Evolutionary conservation across 2,888 invertebrate species (phyloP).

Genomic region (Seladonia tumulorum): DNA sequence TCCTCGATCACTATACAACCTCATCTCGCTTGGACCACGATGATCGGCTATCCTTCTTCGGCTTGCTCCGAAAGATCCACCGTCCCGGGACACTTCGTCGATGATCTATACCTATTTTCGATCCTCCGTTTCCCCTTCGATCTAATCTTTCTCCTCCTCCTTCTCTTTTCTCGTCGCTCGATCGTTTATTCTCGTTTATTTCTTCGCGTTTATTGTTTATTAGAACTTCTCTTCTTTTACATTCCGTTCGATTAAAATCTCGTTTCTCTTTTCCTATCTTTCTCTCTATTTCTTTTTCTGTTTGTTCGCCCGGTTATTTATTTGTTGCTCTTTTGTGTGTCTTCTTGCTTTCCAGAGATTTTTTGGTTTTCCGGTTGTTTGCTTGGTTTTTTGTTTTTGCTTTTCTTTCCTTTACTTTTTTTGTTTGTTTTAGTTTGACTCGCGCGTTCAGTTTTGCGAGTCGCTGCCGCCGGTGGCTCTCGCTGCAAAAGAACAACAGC

Average conservation of each 20-base stretch:
- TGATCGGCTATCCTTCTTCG: background rate
- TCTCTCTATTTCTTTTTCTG: background rate
- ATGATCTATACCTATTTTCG: constrained; percentile 11
- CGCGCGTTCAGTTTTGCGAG: constrained; percentile 77
- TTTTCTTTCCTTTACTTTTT: constrained; percentile 13
- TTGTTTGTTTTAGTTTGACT: constrained; percentile 12
- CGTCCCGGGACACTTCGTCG: background rate
- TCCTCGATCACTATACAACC: background rate
- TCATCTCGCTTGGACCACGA: background rate
- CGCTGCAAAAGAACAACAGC: constrained; percentile 80
- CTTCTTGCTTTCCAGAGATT: constrained; percentile 17
- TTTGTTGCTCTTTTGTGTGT: constrained; percentile 18
- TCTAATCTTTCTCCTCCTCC: background rate
- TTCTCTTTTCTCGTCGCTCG: background rate
- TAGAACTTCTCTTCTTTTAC: background rate
- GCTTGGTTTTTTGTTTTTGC: constrained; percentile 15
- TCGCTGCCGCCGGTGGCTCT: constrained; percentile 80
- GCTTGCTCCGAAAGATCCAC: background rate
- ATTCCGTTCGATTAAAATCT: background rate
- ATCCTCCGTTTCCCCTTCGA: background rate
- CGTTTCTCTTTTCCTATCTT: constrained; percentile 15
- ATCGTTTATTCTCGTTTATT: background rate
- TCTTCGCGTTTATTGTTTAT: background rate
- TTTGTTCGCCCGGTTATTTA: constrained; percentile 19
- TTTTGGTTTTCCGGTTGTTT: constrained; percentile 28